These are phyloP conservation scores for Hyposoter didymator DNA, from an alignment of 2,888 invertebrate species.

Conservation along the genomic window DNA sequence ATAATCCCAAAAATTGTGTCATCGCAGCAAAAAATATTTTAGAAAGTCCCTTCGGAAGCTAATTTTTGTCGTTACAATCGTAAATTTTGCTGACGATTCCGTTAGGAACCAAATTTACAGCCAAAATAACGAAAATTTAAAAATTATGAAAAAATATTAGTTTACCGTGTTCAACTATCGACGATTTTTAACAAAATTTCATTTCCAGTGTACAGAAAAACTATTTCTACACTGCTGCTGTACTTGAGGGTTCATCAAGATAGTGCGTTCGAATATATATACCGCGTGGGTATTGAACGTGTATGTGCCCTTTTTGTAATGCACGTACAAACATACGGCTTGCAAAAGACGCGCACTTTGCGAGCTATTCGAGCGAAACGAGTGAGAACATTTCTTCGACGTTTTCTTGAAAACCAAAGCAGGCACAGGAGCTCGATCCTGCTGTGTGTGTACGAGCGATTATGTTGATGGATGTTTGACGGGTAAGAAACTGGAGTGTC, in stretches of 20 bases:
- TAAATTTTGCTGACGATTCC: too few species aligned
- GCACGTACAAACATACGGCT: constrained; percentile 8
- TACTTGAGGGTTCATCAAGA: constrained; percentile 81
- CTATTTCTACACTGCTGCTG: constrained; percentile 78
- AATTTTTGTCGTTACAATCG: too few species aligned
- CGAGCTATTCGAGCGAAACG: constrained; percentile 45
- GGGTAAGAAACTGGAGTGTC: constrained; percentile 18
- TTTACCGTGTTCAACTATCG: too few species aligned
- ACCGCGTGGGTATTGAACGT: constrained; percentile 44
- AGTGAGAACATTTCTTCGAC: constrained; percentile 24
- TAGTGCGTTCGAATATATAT: constrained; percentile 69
- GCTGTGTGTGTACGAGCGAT: neutral
- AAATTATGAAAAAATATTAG: too few species aligned
- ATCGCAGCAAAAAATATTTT: too few species aligned
- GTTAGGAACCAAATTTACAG: too few species aligned
- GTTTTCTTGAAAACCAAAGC: constrained; percentile 38
- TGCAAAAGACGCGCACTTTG: constrained; percentile 44
- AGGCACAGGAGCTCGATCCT: neutral
- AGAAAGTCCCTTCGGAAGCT: too few species aligned
- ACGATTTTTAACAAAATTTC: too few species aligned
- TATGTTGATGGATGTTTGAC: constrained; percentile 37
- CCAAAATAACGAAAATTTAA: too few species aligned
- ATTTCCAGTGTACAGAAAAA: too few species aligned
- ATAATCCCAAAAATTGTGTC: too few species aligned
- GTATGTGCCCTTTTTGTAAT: constrained; percentile 45